A percentile compares a stretch with the other conserved stretches of the same genome.
Evolutionary conservation across 2,113 vertebrate genomes (phyloP).

Genomic region (Ptychochromis oligacanthus): DNA sequence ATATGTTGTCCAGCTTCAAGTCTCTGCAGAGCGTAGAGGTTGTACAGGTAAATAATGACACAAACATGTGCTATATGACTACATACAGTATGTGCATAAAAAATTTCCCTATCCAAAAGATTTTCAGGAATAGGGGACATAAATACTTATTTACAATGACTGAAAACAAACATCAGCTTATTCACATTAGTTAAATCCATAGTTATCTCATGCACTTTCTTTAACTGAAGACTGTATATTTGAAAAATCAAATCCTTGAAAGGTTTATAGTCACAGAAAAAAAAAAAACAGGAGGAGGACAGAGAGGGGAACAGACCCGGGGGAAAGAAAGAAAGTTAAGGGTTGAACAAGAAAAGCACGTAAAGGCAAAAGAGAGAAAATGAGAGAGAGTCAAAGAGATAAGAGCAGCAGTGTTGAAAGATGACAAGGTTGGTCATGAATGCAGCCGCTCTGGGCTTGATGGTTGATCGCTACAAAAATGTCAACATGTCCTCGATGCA

Average conservation of each 20-base stretch:
- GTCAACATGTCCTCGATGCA: conserved; percentile 78
- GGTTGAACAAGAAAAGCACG: background rate
- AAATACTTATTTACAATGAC: background rate
- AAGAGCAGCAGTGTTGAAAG: conserved; percentile 80
- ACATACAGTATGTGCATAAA: background rate
- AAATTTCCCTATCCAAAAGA: background rate
- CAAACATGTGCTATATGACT: background rate
- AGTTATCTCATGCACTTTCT: background rate
- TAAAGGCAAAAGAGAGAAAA: background rate
- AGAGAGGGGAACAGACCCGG: background rate
- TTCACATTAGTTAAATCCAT: background rate
- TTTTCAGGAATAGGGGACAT: background rate
- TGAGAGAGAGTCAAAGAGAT: conserved; percentile 55
- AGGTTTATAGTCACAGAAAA: background rate
- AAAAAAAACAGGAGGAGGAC: fast-evolving
- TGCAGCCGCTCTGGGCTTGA: conserved; percentile 74
- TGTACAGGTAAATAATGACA: background rate
- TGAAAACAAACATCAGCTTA: background rate
- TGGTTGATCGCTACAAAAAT: conserved; percentile 82
- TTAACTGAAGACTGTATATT: background rate
- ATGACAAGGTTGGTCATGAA: conserved; percentile 70
- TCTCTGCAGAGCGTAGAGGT: conserved; percentile 81
- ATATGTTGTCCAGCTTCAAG: conserved; percentile 98
- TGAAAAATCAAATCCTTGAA: background rate
- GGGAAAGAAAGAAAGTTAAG: conserved; percentile 16